Evolutionary conservation across 2,888 invertebrate species (phyloP).

Genomic region (Bombylius discolor): DNA sequence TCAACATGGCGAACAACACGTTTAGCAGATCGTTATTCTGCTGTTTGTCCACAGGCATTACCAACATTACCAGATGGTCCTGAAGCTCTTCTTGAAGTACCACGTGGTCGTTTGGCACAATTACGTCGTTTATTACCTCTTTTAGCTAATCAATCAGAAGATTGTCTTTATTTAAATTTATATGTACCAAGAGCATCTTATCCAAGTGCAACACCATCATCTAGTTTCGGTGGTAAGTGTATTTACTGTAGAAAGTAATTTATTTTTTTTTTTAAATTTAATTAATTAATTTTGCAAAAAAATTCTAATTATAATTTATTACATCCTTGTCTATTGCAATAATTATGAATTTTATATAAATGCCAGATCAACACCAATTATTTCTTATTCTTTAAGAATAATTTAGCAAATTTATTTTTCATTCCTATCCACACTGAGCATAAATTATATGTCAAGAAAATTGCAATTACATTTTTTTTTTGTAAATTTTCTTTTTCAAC

Average conservation of each 20-base stretch:
- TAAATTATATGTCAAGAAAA: too few relatives aligned
- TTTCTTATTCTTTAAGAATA: too few relatives aligned
- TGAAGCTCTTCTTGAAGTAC: conserved; percentile 52
- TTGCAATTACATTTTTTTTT: too few relatives aligned
- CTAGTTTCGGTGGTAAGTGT: conserved; percentile 6
- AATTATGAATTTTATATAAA: too few relatives aligned
- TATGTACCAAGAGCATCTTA: conserved; percentile 60
- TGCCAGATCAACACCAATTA: too few relatives aligned
- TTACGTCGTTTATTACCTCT: conserved; percentile 71
- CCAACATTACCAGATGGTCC: conserved; percentile 44
- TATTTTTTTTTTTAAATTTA: background rate
- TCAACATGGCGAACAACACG: conserved; percentile 74
- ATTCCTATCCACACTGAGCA: too few relatives aligned
- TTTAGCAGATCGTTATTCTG: conserved; percentile 65
- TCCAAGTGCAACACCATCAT: conserved; percentile 33
- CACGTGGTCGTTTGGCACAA: conserved; percentile 71
- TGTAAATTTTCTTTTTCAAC: too few relatives aligned
- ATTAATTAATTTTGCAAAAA: background rate
- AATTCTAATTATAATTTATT: too few relatives aligned
- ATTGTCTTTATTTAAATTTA: conserved; percentile 93
- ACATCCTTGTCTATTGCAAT: too few relatives aligned
- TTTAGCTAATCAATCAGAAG: conserved; percentile 88
- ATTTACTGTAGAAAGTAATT: too few relatives aligned
- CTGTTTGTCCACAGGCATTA: conserved; percentile 78
- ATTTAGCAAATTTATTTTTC: too few relatives aligned